phyloP scores from a whole-genome alignment of 1,140 invertebrate species.

The Stegodyphus dumicola region DNA sequence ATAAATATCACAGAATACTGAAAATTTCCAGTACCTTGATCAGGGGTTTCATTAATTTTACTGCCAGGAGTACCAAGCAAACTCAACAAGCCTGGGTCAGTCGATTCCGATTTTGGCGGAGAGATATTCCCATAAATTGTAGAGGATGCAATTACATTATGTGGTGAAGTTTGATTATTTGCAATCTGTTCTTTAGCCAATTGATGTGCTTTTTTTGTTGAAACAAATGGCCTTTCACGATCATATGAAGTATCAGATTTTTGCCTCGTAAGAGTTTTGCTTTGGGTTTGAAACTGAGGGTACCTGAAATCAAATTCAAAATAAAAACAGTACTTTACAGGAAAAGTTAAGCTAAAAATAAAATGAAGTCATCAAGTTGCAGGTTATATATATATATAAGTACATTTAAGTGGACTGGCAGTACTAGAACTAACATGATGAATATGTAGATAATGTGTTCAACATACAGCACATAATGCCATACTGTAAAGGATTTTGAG shows the following conservation, averaged over 20 bases:
- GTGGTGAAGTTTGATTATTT: constrained; percentile 33
- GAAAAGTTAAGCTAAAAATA: too few species aligned
- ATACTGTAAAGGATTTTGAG: too few species aligned
- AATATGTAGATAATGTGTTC: too few species aligned
- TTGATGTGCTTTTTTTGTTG: constrained; percentile 76
- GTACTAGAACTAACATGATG: too few species aligned
- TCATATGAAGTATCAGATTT: constrained; percentile 71
- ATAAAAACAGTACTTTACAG: too few species aligned
- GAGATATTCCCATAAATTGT: constrained; percentile 58
- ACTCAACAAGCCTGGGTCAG: constrained; percentile 33
- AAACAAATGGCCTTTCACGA: constrained; percentile 75
- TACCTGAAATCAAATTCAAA: constrained; percentile 35
- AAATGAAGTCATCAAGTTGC: too few species aligned
- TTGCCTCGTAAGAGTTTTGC: constrained; percentile 66
- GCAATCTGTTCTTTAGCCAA: constrained; percentile 64
- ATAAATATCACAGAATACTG: neutral
- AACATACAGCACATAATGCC: too few species aligned
- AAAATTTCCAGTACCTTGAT: constrained; percentile 15
- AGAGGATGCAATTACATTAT: constrained; percentile 55
- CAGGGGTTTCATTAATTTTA: constrained; percentile 27
- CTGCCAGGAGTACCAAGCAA: constrained; percentile 1
- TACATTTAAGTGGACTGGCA: too few species aligned
- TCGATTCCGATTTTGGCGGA: constrained; percentile 32
- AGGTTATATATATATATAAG: too few species aligned
- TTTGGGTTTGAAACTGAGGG: constrained; percentile 66